phyloP scores from a whole-genome alignment of 2,888 invertebrate species.

The Scrobipalpa costella region DNA sequence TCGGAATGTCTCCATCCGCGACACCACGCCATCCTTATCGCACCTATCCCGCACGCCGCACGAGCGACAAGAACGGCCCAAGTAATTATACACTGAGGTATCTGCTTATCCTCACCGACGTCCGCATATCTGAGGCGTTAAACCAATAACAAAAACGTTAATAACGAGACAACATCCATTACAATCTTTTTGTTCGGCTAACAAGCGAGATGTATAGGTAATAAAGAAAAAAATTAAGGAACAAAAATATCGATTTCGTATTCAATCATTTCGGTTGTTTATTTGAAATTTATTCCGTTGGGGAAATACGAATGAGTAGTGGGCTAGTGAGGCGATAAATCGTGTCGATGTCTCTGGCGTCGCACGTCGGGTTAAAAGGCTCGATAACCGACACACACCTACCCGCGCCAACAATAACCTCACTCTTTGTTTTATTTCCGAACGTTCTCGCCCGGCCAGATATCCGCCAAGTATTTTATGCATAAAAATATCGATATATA shows the following conservation, averaged over 20 bases:
- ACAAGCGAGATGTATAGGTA: slow-evolving; percentile 15
- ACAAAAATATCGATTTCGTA: slow-evolving; percentile 37
- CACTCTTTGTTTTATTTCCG: slow-evolving; percentile 76
- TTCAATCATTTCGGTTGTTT: slow-evolving; percentile 70
- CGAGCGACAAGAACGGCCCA: slow-evolving; percentile 45
- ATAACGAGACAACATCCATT: slow-evolving; percentile 29
- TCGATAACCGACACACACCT: slow-evolving; percentile 79
- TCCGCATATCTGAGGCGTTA: slow-evolving; percentile 42
- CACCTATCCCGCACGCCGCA: slow-evolving; percentile 39
- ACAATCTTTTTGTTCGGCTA: slow-evolving; percentile 19
- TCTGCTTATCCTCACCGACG: slow-evolving; percentile 38
- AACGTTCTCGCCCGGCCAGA: slow-evolving; percentile 65
- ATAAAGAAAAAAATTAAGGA: slow-evolving; percentile 14
- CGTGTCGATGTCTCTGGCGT: slow-evolving; percentile 76
- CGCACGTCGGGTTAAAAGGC: slow-evolving; percentile 80
- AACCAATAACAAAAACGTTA: slow-evolving; percentile 28
- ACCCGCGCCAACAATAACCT: slow-evolving; percentile 78
- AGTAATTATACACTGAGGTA: slow-evolving; percentile 44
- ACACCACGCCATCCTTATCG: slow-evolving; percentile 42
- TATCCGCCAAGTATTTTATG: slow-evolving; percentile 79
- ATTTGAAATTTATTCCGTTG: slow-evolving; percentile 71
- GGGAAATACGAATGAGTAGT: slow-evolving; percentile 77
- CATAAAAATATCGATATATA: slow-evolving; percentile 82
- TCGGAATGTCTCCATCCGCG: slow-evolving; percentile 52
- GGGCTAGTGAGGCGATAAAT: slow-evolving; percentile 78